These are phyloP conservation scores for Lasioglossum albipes DNA, from an alignment of 1,140 invertebrate genomes.

Conservation along the genomic window DNA sequence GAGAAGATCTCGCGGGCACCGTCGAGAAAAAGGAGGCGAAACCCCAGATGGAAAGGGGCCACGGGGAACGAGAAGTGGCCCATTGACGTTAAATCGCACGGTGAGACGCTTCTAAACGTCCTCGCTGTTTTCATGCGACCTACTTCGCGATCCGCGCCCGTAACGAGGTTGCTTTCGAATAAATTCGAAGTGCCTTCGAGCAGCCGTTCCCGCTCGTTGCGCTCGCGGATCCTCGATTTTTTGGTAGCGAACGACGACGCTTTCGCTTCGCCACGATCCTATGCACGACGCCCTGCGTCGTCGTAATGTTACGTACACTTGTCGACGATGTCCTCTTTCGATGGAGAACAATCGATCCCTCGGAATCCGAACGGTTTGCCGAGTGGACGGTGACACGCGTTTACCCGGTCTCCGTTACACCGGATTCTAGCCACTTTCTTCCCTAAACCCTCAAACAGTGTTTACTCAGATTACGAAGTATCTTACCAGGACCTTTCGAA, in stretches of 20 bases:
- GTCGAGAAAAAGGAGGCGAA: constrained; percentile 17
- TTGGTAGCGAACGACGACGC: background rate
- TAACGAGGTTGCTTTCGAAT: constrained; percentile 72
- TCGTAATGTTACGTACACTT: background rate
- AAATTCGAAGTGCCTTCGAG: constrained; percentile 63
- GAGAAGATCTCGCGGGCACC: too few relatives aligned
- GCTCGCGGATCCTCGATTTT: constrained; percentile 46
- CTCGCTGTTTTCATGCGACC: constrained; percentile 70
- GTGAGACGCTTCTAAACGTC: constrained; percentile 59
- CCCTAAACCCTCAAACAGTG: too few relatives aligned
- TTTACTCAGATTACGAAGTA: too few relatives aligned
- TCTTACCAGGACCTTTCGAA: too few relatives aligned
- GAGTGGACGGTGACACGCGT: background rate
- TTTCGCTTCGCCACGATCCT: background rate
- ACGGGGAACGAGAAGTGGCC: constrained; percentile 43
- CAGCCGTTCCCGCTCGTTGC: constrained; percentile 17
- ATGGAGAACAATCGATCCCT: background rate
- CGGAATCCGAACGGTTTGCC: background rate
- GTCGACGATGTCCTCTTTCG: background rate
- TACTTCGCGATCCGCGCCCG: constrained; percentile 58
- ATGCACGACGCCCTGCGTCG: too few relatives aligned
- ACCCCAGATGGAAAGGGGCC: constrained; percentile 5
- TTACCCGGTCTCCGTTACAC: background rate
- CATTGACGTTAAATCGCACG: constrained; percentile 70
- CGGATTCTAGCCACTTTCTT: too few relatives aligned